A percentile compares a stretch with the other conserved stretches of the same genome.
These are phyloP conservation scores for Patella caerulea DNA, from an alignment of 2,888 invertebrate genomes.

Conservation along the genomic window DNA sequence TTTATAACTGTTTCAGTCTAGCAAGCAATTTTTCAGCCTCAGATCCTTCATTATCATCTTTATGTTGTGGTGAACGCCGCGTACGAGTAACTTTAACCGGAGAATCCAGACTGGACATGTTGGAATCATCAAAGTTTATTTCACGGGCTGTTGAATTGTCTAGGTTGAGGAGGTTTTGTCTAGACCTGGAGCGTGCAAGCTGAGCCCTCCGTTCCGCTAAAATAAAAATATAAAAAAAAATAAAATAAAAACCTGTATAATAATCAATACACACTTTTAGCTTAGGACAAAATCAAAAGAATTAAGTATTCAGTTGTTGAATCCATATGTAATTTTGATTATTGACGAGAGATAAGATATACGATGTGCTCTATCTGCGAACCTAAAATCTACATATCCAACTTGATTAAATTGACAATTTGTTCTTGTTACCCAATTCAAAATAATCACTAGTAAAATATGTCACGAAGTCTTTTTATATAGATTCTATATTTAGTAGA, in stretches of 20 bases:
- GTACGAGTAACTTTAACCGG: neutral
- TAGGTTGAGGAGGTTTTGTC: constrained; percentile 71
- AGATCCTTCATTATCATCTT: constrained; percentile 42
- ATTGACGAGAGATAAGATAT: too few relatives aligned
- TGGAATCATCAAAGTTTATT: constrained; percentile 64
- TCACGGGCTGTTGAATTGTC: constrained; percentile 59
- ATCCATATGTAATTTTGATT: too few relatives aligned
- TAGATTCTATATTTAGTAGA: too few relatives aligned
- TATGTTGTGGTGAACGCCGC: constrained; percentile 4
- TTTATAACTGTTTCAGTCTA: constrained; percentile 61
- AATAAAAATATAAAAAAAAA: constrained; percentile 53
- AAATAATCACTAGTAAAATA: too few relatives aligned
- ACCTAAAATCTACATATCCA: too few relatives aligned
- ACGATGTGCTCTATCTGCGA: too few relatives aligned
- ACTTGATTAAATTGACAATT: too few relatives aligned
- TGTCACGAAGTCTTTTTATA: too few relatives aligned
- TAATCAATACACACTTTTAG: too few relatives aligned
- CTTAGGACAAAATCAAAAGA: too few relatives aligned
- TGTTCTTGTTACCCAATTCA: too few relatives aligned
- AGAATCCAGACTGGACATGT: constrained; percentile 7
- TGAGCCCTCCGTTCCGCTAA: constrained; percentile 92
- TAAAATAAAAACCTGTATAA: neutral
- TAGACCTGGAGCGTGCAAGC: constrained; percentile 87
- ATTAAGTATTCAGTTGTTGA: too few relatives aligned
- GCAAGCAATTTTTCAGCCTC: constrained; percentile 66